Evolutionary conservation across 92 coral and sea anemone genomes (phyloP).

Genomic region (Siderastrea siderea): DNA sequence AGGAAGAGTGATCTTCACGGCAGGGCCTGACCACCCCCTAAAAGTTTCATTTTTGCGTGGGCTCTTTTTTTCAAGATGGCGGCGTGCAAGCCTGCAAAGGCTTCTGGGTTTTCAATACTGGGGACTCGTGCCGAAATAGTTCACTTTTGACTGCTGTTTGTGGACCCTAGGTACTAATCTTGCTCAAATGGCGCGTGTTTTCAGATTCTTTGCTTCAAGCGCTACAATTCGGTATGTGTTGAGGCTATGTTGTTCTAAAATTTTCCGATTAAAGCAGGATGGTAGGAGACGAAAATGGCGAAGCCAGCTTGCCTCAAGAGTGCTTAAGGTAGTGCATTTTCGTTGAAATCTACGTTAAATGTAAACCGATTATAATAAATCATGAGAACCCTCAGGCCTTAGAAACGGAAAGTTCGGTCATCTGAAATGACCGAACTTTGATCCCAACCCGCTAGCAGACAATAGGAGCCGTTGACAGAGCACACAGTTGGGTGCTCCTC

Average conservation of each 20-base stretch:
- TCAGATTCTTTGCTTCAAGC: not conserved
- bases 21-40: constrained; percentile 16
- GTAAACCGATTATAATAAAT: not conserved
- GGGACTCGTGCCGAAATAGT: not conserved
- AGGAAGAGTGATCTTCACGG: not conserved
- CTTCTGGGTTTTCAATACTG: not conserved
- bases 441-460: too few species aligned
- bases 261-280: not conserved
- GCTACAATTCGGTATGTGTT: not conserved
- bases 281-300: not conserved
- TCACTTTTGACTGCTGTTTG: not conserved
- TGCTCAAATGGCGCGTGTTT: not conserved
- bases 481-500: too few species aligned
- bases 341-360: not conserved
- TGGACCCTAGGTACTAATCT: not conserved
- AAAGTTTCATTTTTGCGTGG: not conserved
- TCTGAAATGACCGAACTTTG: too few species aligned
- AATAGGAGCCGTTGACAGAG: too few species aligned
- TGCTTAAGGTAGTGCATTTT: constrained; percentile 6
- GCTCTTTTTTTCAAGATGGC: constrained; percentile 11
- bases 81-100: not conserved
- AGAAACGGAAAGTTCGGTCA: too few species aligned
- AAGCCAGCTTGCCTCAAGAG: not conserved
- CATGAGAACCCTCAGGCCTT: too few species aligned
- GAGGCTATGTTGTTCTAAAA: not conserved